Base-by-base conservation (phyloP, 2,113 vertebrate species). In the Promerops cafer region DNA sequence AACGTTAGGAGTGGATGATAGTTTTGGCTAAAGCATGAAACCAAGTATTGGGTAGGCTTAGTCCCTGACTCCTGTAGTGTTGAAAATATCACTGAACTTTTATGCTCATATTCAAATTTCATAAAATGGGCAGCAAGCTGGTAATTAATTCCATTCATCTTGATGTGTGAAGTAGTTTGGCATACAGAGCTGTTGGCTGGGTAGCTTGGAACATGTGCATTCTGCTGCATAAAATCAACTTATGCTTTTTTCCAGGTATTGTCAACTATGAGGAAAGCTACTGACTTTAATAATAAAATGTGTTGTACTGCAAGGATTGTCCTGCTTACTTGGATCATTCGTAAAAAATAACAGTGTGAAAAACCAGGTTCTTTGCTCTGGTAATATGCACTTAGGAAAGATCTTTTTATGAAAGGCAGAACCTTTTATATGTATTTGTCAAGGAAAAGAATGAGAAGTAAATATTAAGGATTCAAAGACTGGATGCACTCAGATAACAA, bases 1-100 rank as follows among this genome's bases (percentile, higher is more conserved):
- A 12, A 0, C 1, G 0, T 40, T 22, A 7, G 40, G 50, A 74
- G 20, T 27, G 17, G 17, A 7, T 27, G 16, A 22, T 54, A 59
- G 11, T 70, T 91, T 37, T 71, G 61, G 16, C 70, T 83, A 18
- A 89, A 78, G 27, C 11, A 11, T 57, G n/a, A 79, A 82, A 44
- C 21, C 18, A 33, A 16, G 7, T 64, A 26, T 47, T 66, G 37
- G 30, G 10, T 33, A 57, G 37, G 13, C 50, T 82, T 52, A 83
- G 40, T 30, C 22, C 71, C 24, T 26, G 10, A 24, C 49, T 87
- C 13, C 49, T 77, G 49, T 77, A 52, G 27, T 50, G 45, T 52
- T 61, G 76, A 87, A 33, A 71, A 27, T 69, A 75, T 61, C 61
- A 49, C 40, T 52, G 39, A 89, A 39, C 16, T 39, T 61, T 76